Evolutionary conservation across 2,797 vertebrate genomes (phyloP).

Genomic region (Acropternis orthonyx): DNA sequence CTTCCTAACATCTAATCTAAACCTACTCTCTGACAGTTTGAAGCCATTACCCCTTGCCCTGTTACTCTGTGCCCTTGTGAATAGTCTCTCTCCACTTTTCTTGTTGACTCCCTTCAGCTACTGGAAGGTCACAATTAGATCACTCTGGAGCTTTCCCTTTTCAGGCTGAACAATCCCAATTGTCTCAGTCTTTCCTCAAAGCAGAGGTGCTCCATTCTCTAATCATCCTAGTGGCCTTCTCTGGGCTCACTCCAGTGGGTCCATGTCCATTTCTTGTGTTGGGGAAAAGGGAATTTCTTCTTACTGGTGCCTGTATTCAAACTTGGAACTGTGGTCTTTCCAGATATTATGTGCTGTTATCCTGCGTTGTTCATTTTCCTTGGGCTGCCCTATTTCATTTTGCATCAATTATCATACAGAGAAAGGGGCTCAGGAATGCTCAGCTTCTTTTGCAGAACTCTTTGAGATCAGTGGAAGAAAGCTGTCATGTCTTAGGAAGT

Average conservation of each 20-base stretch:
- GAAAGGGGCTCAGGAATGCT: background rate
- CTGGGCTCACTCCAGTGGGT: background rate
- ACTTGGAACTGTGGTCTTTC: background rate
- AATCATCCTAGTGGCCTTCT: background rate
- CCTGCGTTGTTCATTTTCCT: background rate
- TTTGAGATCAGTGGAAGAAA: conserved; percentile 3
- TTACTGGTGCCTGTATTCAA: background rate
- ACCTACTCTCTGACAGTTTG: fast-evolving
- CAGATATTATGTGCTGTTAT: background rate
- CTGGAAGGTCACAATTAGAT: background rate
- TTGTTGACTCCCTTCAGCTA: background rate
- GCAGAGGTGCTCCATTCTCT: background rate
- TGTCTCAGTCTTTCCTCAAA: background rate
- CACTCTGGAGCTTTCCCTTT: background rate
- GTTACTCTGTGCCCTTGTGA: background rate
- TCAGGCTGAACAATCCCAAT: background rate
- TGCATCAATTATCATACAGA: background rate
- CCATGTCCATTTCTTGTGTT: background rate
- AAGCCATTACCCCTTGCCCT: background rate
- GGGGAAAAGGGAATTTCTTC: background rate
- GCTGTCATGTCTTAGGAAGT: conserved; percentile 17
- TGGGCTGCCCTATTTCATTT: background rate
- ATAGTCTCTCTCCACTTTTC: background rate
- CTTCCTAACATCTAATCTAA: background rate
- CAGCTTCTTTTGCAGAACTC: background rate